Evolutionary conservation across 1,140 invertebrate species (phyloP).

Genomic region (Drosophila ananassae): DNA sequence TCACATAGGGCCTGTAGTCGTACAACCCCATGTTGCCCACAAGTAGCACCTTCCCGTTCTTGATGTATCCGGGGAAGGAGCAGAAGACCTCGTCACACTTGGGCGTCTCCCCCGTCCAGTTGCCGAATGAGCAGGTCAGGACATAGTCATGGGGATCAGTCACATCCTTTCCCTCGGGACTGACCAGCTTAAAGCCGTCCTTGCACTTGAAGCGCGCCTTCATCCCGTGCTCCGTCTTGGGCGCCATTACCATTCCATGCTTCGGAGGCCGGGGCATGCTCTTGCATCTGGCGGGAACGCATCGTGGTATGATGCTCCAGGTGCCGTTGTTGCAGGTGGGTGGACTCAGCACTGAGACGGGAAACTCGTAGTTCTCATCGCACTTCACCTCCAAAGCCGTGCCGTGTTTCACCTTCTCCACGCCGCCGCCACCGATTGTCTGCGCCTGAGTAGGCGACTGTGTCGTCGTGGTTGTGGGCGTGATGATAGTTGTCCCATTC

Average conservation of each 20-base stretch:
- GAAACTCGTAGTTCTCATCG: constrained; percentile 94
- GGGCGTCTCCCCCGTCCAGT: constrained; percentile 95
- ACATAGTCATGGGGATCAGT: constrained; percentile 86
- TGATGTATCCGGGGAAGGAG: constrained; percentile 95
- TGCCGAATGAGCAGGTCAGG: constrained; percentile 94
- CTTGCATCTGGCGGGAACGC: constrained; percentile 95
- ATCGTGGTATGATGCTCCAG: constrained; percentile 96
- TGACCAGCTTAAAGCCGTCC: constrained; percentile 93
- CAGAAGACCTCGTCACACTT: constrained; percentile 96
- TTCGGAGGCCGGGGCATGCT: constrained; percentile 93
- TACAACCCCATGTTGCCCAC: constrained; percentile 99
- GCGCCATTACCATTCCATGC: constrained; percentile 97
- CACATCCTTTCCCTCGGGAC: constrained; percentile 85
- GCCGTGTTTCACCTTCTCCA: constrained; percentile 90
- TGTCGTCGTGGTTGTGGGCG: constrained; percentile 85
- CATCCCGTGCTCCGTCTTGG: constrained; percentile 97
- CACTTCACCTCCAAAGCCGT: constrained; percentile 94
- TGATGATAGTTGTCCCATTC: constrained; percentile 82
- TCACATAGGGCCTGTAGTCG: constrained; percentile 98
- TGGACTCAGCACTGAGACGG: constrained; percentile 73
- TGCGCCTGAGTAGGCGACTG: constrained; percentile 86
- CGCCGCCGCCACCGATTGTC: constrained; percentile 84
- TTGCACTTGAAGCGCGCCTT: constrained; percentile 95
- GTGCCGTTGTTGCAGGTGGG: constrained; percentile 96
- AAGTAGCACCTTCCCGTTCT: constrained; percentile 95